These are phyloP conservation scores for Drosophila hawaiiensis DNA, from an alignment of 2,888 invertebrate genomes.

Conservation along the genomic window DNA sequence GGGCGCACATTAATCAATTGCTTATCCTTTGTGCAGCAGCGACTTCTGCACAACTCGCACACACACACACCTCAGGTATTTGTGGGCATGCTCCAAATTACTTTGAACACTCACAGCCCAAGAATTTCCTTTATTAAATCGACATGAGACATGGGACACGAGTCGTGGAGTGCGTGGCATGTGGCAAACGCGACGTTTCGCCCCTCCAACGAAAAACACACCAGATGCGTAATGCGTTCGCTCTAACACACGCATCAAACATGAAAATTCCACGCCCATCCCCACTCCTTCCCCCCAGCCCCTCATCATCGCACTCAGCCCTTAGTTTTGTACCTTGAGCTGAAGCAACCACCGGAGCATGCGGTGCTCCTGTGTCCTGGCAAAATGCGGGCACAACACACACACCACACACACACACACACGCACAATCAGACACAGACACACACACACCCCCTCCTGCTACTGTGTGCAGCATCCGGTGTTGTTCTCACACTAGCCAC, in stretches of 20 bases:
- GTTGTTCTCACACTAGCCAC: conserved; percentile 68
- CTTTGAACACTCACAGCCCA: conserved; percentile 71
- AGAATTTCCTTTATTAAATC: conserved; percentile 82
- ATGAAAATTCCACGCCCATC: conserved; percentile 59
- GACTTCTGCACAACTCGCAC: neutral
- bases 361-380: conserved; percentile 42
- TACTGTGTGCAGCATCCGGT: conserved; percentile 72
- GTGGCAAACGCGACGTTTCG: conserved; percentile 56
- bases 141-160: conserved; percentile 57
- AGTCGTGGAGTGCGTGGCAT: conserved; percentile 50
- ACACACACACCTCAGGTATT: conserved; percentile 64
- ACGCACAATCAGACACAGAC: neutral
- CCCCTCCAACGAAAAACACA: conserved; percentile 60
- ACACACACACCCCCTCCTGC: conserved; percentile 23
- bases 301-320: conserved; percentile 1
- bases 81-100: conserved; percentile 80
- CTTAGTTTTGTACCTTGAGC: conserved; percentile 48
- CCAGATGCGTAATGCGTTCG: conserved; percentile 72
- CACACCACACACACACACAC: conserved; percentile 28
- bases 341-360: conserved; percentile 63
- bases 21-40: conserved; percentile 64
- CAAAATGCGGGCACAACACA: conserved; percentile 62
- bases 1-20: conserved; percentile 80
- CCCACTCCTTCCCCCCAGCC: neutral
- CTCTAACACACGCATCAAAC: conserved; percentile 65